Base-by-base conservation (phyloP, 2,888 invertebrate genomes). In the Trichogramma dendrolimi region DNA sequence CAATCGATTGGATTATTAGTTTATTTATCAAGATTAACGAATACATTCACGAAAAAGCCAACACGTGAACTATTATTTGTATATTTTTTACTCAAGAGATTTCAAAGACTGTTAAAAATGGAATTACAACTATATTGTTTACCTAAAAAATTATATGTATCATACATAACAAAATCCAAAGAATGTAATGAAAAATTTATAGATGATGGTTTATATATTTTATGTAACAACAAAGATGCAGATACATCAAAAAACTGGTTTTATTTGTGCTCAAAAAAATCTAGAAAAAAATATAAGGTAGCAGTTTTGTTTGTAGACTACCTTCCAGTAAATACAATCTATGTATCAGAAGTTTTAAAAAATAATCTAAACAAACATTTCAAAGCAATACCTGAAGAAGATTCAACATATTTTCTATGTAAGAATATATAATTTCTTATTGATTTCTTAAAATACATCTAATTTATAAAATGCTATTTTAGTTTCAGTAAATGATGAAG, bases 281-380 rank as follows among this genome's bases (percentile, higher is more conserved):
- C 71, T 4, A 51, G 44, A 7, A 73, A 61, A 62, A 76, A 70
- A 60, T 79, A 75, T 58, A 77, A 74, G 71, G 56, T 75, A 56
- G 65, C 67, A 41, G 55, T 72, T 40, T 39, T 73, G 46, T 71
- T 70, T 14, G 55, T 62, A 8, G 46, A 68, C 6, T 49, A 70
- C 56, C 52, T 62, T 10, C 10, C 60, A 55, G 51, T 66, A 44
- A 62, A 71, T 55, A 52, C 60, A 50, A 61, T 79, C 46, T 67
- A 70, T 60, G 50, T 75, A n/a, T 75, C 75, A 0, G 72, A 76
- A 67, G 73, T 69, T 10, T 71, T 69, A 68, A 67, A 65, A 51
- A 68, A 69, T 51, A 79, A 79, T 64, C 43, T 76, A 52, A 65
- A 70, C 64, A 73, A 71, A 42, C 58, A 40, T 58, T 73, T 61